Percentiles rank a stretch among this genome's conserved stretches.
Conservation (phyloP, 2,797 vertebrate genomes). For the Manis javanica region DNA sequence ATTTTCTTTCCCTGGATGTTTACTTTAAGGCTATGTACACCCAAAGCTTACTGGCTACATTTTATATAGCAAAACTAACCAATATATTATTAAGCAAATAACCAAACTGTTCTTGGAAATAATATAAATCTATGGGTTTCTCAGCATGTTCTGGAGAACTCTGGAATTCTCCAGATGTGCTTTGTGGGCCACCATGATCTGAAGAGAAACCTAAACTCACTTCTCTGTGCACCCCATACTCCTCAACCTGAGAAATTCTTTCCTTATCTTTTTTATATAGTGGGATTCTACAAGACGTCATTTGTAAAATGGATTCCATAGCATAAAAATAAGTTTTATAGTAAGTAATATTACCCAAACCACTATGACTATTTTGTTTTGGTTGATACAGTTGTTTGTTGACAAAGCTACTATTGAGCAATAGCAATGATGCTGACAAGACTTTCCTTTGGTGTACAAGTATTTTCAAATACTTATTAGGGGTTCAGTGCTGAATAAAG, state of each 20-base stretch:
- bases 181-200: not conserved
- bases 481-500: slow-evolving; percentile 23
- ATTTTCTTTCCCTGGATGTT: slow-evolving; percentile 1
- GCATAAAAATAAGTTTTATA: slow-evolving; percentile 6
- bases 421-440: not conserved
- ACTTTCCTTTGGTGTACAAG: not conserved
- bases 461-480: slow-evolving; percentile 45
- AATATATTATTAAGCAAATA: slow-evolving; percentile 26
- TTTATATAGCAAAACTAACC: not conserved
- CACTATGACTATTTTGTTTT: slow-evolving; percentile 34
- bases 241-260: not conserved
- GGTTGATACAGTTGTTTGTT: not conserved
- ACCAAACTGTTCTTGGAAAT: slow-evolving; percentile 40
- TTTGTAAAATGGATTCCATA: not conserved
- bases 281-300: not conserved
- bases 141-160: not conserved
- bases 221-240: not conserved
- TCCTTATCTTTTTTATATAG: not conserved
- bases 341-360: not conserved
- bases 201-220: not conserved
- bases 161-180: not conserved
- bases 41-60: not conserved
- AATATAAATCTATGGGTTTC: slow-evolving; percentile 32
- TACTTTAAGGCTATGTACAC: slow-evolving; percentile 27
- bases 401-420: slow-evolving; percentile 16